Evolutionary conservation across 2,888 invertebrate genomes (phyloP).

Genomic region (Xanthostigma xanthostigma): DNA sequence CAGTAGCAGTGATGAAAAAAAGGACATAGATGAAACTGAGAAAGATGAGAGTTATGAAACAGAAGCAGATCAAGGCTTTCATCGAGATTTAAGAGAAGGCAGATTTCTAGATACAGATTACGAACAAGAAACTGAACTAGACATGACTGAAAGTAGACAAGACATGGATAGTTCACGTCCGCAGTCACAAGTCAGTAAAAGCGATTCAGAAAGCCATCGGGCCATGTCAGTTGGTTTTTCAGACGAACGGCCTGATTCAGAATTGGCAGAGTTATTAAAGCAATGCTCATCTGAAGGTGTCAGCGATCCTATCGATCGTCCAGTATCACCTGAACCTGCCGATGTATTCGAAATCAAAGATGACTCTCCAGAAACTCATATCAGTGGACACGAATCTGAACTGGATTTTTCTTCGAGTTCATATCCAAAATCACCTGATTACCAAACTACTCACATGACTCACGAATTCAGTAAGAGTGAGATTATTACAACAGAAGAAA

Average conservation of each 20-base stretch:
- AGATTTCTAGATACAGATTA: slow-evolving; percentile 23
- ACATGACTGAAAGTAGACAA: slow-evolving; percentile 31
- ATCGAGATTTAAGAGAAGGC: slow-evolving; percentile 26
- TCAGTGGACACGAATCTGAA: slow-evolving; percentile 27
- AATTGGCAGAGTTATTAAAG: slow-evolving; percentile 25
- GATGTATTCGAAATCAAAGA: slow-evolving; percentile 26
- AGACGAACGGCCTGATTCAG: slow-evolving; percentile 28
- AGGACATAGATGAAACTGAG: slow-evolving; percentile 29
- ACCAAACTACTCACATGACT: slow-evolving; percentile 18
- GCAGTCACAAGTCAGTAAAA: slow-evolving; percentile 23
- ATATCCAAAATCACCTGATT: slow-evolving; percentile 24
- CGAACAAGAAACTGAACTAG: slow-evolving; percentile 30
- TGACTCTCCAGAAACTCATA: slow-evolving; percentile 27
- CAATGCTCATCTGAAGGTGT: slow-evolving; percentile 24
- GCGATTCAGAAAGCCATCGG: slow-evolving; percentile 24
- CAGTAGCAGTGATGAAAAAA: slow-evolving; percentile 26
- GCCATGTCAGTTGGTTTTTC: slow-evolving; percentile 26
- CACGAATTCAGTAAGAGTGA: slow-evolving; percentile 11
- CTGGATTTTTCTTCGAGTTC: slow-evolving; percentile 28
- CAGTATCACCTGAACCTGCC: slow-evolving; percentile 33
- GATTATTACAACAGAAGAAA: slow-evolving; percentile 27
- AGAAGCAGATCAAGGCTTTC: slow-evolving; percentile 30
- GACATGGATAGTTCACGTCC: slow-evolving; percentile 31
- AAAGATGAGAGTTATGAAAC: slow-evolving; percentile 29
- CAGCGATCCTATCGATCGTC: slow-evolving; percentile 35